A percentile compares a stretch with the other conserved stretches of the same genome.
Evolutionary conservation across 2,797 vertebrate species (phyloP).

Genomic region (Rhabdophis nuchalis): DNA sequence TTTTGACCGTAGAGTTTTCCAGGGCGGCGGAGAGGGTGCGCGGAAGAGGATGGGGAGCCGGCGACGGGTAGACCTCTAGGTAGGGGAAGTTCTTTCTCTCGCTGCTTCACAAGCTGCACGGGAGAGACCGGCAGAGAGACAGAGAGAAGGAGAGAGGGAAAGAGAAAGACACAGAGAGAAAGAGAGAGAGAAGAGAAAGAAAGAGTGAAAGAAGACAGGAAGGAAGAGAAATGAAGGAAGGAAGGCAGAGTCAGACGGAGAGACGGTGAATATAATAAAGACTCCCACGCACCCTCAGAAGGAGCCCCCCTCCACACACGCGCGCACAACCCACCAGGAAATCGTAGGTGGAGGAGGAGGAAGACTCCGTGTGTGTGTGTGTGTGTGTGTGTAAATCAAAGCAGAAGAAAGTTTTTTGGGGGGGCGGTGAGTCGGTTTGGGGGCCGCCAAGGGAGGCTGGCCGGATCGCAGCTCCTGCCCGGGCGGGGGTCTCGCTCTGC

Average conservation of each 20-base stretch:
- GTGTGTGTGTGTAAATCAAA: background rate
- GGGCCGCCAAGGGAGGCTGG: background rate
- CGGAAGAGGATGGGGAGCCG: background rate
- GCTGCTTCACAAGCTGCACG: background rate
- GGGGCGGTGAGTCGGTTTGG: no score
- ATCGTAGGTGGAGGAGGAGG: background rate
- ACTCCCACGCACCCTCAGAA: background rate
- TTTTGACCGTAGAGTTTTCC: background rate
- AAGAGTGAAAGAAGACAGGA: background rate
- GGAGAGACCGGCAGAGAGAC: background rate
- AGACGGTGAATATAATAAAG: background rate
- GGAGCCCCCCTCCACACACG: background rate
- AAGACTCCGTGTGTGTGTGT: conserved; percentile 17
- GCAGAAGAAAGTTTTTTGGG: background rate
- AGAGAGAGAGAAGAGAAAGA: no score
- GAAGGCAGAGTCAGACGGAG: background rate
- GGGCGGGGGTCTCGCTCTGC: conserved; percentile 12
- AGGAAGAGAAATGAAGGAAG: no score
- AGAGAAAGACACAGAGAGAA: background rate
- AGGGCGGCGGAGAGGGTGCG: background rate
- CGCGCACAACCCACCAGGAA: background rate
- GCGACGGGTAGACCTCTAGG: background rate
- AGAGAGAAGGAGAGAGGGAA: no score
- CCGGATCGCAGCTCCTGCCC: background rate
- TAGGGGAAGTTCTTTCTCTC: background rate